Evolutionary conservation across 2,888 invertebrate species (phyloP), one percentile per base, ranked within the genome.

Genomic region (Tuberolachnus salignus): DNA sequence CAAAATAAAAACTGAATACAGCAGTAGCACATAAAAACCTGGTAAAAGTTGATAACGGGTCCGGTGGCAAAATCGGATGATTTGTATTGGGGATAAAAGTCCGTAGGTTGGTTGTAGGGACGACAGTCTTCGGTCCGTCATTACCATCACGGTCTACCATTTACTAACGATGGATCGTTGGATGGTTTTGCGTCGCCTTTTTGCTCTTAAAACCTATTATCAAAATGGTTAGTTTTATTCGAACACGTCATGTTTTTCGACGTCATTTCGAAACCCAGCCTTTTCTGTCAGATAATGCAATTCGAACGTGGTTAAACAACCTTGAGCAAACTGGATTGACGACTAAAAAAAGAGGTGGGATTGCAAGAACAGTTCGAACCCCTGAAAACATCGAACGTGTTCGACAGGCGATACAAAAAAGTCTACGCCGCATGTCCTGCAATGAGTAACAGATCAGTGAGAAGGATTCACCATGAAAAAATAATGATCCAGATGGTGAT

Each of bases 331-430:
- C 81, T 26, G 49, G 14, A 46, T 26, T 2, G n/a, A 53, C 11
- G 16, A 55, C 53, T 19, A 4, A 70, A 70, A 59, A 81, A 80
- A 81, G 81, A 82, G 82, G 81, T 61, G 82, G 80, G 44, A 80
- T 72, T 81, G 80, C 83, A 82, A 81, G 82, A 81, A 81, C 82
- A 51, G 34, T 69, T 44, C 82, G 19, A 69, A 83, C 81, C 46
- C 55, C 34, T 46, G 34, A 61, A 91, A 83, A 83, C 82, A 81
- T 83, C 53, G 83, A 83, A 70, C 81, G 81, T 81, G 83, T 83
- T 80, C 83, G 82, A 80, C 72, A 64, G 57, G 75, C 83, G 75
- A 74, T 84, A 4, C 75, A 82, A 82, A 82, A 46, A 80, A 83
- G 82, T 59, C 83, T 82, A 72, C 61, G 66, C 78, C 82, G 82